Conservation (phyloP, 1,140 invertebrate species). For the Calycopis cecrops region DNA sequence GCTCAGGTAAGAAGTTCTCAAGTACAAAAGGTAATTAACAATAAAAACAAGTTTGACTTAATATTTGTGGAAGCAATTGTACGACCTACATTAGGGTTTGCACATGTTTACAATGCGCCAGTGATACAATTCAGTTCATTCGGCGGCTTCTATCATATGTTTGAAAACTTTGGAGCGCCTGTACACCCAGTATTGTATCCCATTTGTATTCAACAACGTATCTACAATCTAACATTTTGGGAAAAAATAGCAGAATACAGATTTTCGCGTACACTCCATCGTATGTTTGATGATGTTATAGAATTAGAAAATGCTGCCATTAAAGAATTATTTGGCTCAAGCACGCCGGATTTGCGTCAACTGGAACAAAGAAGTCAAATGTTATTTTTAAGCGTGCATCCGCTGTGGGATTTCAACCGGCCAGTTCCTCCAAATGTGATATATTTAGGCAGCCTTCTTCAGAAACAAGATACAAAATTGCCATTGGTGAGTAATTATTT, state of each 20-base stretch:
- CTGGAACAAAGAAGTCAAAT: slow-evolving; percentile 71
- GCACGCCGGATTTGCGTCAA: slow-evolving; percentile 52
- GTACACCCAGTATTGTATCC: slow-evolving; percentile 67
- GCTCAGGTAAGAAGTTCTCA: slow-evolving; percentile 31
- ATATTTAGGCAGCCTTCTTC: slow-evolving; percentile 69
- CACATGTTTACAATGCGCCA: slow-evolving; percentile 53
- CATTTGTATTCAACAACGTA: slow-evolving; percentile 35
- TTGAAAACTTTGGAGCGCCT: slow-evolving; percentile 53
- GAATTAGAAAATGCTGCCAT: slow-evolving; percentile 38
- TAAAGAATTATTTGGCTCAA: slow-evolving; percentile 54
- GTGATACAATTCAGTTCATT: slow-evolving; percentile 56
- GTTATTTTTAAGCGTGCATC: slow-evolving; percentile 73
- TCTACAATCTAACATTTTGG: slow-evolving; percentile 37
- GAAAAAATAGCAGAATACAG: slow-evolving; percentile 30
- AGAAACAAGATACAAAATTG: slow-evolving; percentile 44
- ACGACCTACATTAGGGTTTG: slow-evolving; percentile 36
- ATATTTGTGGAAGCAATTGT: slow-evolving; percentile 42
- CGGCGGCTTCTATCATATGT: slow-evolving; percentile 23
- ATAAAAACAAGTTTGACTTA: slow-evolving; percentile 45
- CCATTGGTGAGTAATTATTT: slow-evolving; percentile 27
- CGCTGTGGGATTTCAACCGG: slow-evolving; percentile 56
- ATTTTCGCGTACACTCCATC: background rate
- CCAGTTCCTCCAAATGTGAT: slow-evolving; percentile 68
- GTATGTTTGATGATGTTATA: background rate
- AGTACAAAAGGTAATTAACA: slow-evolving; percentile 39